Conservation (phyloP, 2,113 vertebrate species). For the Petroica traversi region DNA sequence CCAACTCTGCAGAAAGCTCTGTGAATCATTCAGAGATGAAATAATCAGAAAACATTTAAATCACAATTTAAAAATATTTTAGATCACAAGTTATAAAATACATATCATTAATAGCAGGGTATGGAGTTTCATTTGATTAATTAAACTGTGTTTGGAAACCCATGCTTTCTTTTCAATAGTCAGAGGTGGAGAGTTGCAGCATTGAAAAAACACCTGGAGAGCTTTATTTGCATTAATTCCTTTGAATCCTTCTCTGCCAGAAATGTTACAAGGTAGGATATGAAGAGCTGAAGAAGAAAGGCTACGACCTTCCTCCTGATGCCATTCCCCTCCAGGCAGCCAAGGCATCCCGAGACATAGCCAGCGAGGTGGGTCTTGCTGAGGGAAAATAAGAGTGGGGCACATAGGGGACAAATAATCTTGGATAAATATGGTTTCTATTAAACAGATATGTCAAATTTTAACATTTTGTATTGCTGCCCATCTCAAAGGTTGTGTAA, state of each 20-base stretch:
- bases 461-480: neutral
- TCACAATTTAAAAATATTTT: neutral
- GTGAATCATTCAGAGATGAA: neutral
- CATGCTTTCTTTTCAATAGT: neutral
- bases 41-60: neutral
- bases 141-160: neutral
- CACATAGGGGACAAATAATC: accelerated
- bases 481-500: accelerated
- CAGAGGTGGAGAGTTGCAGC: neutral
- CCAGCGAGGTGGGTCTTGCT: conserved; percentile 81
- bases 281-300: conserved; percentile 89
- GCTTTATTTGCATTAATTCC: neutral
- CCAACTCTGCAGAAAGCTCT: neutral
- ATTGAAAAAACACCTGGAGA: neutral
- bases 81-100: neutral
- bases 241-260: conserved; percentile 62
- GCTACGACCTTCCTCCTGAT: conserved; percentile 85
- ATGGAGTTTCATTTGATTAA: neutral
- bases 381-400: neutral
- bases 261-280: conserved; percentile 83
- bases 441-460: neutral
- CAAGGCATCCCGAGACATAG: conserved; percentile 84
- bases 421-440: accelerated
- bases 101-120: neutral
- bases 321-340: conserved; percentile 86